Base-by-base conservation (phyloP, 2,113 vertebrate species). In the Mustela nigripes region DNA sequence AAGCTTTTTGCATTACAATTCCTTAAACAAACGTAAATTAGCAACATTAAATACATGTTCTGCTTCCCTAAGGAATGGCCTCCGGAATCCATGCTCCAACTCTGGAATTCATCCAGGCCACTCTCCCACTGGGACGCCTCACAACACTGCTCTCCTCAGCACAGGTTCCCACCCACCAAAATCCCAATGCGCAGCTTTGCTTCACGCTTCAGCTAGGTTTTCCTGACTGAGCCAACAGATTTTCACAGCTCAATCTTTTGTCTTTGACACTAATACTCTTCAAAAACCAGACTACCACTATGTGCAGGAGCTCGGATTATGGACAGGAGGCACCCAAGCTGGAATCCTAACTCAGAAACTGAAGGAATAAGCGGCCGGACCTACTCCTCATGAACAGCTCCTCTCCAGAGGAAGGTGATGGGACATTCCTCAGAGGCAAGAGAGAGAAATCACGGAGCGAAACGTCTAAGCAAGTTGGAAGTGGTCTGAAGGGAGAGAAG, bases 331-430 rank as follows among this genome's bases (percentile, higher is more conserved):
- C 14, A 39, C 31, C 11, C 7, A 80, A 18, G 21, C 15, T 45
- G 18, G 58, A 73, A 48, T 78, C 56, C 36, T 73, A 69, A n/a
- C 36, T 60, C 45, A 33, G 36, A 84, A 36, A 4, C 45, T 67
- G 22, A 65, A 74, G 48, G 48, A 60, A 24, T 16, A 19, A 56
- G 22, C 2, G 53, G 22, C 67, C 28, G 56, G 67, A 83, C 8
- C 12, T 4, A 4, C 11, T 39, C 16, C 21, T 89, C 24, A 31
- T 1, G 8, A n/a, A 26, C 11, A 58, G 42, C 15, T 63, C 7
- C 65, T 89, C 73, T n/a, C 11, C 21, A n/a, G 33, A 21, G 7
- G 1, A 50, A 11, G 1, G 36, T 1, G 5, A 63, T 0, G 7
- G n/a, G 28, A 42, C 5, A 0, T 39, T 85, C 63, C 63, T 78